Evolutionary conservation across 2,797 vertebrate genomes (phyloP), one percentile per base, ranked within the genome.

Genomic region (Gallinago stenura): DNA sequence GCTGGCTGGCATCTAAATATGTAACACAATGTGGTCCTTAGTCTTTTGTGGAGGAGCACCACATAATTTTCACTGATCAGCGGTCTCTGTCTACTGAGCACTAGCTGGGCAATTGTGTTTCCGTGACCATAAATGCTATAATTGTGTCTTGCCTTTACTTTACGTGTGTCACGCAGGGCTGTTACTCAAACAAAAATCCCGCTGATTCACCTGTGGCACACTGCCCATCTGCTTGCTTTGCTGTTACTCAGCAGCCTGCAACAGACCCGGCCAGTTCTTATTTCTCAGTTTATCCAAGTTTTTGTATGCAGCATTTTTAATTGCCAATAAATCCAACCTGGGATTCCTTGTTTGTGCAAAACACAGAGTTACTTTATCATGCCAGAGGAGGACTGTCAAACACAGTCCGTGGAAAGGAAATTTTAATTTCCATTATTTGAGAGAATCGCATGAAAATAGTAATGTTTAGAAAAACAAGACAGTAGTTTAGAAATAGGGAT

Each of bases 101-200:
- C 58, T 93, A 81, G 65, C 87, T 84, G 85, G 51, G 77, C 70
- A 93, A 75, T 81, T 95, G 77, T 89, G 72, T 83, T 93, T 76
- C 82, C 37, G 9, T 50, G 77, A 48, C 61, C 70, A 56, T 81
- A 89, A 83, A 71, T 0, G 8, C 87, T 75, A 7, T 69, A 80
- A 89, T 75, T 81, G 72, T 72, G 85, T 62, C 84, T 72, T 76
- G 72, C 73, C 61, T 91, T 92, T 89, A 22, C 77, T 94, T 90
- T 60, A 48, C 53, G 61, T 41, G 76, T 90, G 90, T 78, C 87
- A 43, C 3, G 9, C 87, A 88, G 93, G 73, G 94, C 72, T 83
- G 57, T 68, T 89, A 75, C 69, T 92, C 92, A 92, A 87, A 85
- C 77, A 71, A 15, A 71, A 92, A n/a, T 77, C 83, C 51, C 39